Conservation (phyloP, 2,888 invertebrate genomes). For the Eilema sororculum region DNA sequence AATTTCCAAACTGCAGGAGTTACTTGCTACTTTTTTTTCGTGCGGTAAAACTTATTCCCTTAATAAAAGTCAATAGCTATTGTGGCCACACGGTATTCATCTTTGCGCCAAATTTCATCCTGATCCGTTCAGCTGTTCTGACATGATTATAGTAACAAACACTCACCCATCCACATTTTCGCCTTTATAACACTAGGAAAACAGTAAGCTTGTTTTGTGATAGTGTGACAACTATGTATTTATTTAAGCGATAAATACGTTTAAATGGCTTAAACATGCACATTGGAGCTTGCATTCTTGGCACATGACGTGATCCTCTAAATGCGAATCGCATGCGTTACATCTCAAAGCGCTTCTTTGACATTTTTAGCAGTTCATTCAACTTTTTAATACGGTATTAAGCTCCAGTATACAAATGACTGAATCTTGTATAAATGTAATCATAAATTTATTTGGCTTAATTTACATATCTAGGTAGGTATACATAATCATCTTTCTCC, state of each 20-base stretch:
- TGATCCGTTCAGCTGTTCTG: not conserved
- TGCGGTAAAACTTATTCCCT: too few relatives aligned
- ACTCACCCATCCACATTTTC: not conserved
- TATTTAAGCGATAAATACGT: not conserved
- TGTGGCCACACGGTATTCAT: not conserved
- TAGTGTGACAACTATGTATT: not conserved
- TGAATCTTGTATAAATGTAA: not conserved
- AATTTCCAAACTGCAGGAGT: too few relatives aligned
- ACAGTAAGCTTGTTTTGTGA: not conserved
- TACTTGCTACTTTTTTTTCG: too few relatives aligned
- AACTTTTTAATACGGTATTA: slow-evolving; percentile 28
- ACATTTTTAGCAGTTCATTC: slow-evolving; percentile 46
- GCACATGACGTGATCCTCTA: slow-evolving; percentile 44
- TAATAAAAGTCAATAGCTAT: too few relatives aligned
- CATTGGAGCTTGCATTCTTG: slow-evolving; percentile 35
- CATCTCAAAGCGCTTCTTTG: slow-evolving; percentile 25
- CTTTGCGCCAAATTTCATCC: not conserved
- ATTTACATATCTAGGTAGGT: too few relatives aligned
- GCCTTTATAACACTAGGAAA: not conserved
- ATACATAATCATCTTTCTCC: too few relatives aligned
- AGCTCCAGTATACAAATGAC: not conserved
- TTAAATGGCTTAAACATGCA: slow-evolving; percentile 27
- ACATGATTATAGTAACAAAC: not conserved
- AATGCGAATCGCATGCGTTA: slow-evolving; percentile 34
- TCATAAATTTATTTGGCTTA: not conserved